These are phyloP conservation scores for Hedychridium roseum DNA, from an alignment of 2,888 invertebrate species.

Conservation along the genomic window DNA sequence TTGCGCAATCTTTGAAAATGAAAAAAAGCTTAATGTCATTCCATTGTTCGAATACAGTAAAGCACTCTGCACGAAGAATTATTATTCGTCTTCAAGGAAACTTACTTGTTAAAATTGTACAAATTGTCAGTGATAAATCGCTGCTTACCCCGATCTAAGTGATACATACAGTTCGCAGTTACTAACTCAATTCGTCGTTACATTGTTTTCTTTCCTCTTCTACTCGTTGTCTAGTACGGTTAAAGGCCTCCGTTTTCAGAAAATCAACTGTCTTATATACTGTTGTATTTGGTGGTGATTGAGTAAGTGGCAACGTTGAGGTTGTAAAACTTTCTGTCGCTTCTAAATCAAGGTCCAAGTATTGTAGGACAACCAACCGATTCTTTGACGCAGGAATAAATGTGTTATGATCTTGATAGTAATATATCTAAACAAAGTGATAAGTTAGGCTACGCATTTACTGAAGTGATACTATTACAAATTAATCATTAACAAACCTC, in stretches of 20 bases:
- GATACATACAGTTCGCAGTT: too few relatives aligned
- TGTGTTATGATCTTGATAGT: slow-evolving; percentile 57
- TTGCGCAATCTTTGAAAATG: too few relatives aligned
- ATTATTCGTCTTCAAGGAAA: too few relatives aligned
- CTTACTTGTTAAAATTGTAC: too few relatives aligned
- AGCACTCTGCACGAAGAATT: too few relatives aligned
- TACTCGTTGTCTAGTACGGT: slow-evolving; percentile 82
- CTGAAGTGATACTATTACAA: not conserved
- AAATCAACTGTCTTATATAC: slow-evolving; percentile 95
- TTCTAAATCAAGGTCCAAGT: slow-evolving; percentile 86
- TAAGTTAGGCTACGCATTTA: slow-evolving; percentile 4
- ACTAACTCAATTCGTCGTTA: slow-evolving; percentile 54
- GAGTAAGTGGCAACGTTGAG: slow-evolving; percentile 57
- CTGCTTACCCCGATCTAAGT: too few relatives aligned
- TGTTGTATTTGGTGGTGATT: slow-evolving; percentile 65
- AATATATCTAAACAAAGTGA: slow-evolving; percentile 59
- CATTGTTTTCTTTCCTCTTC: slow-evolving; percentile 72
- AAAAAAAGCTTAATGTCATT: too few relatives aligned
- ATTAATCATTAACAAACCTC: slow-evolving; percentile 46
- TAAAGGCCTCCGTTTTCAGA: slow-evolving; percentile 91
- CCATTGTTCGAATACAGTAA: too few relatives aligned
- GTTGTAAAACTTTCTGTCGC: slow-evolving; percentile 63
- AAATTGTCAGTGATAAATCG: too few relatives aligned
- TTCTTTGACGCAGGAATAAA: slow-evolving; percentile 57
- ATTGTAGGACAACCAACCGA: slow-evolving; percentile 71